phyloP scores from a whole-genome alignment of 2,797 vertebrate genomes.

The Anguilla megastoma region DNA sequence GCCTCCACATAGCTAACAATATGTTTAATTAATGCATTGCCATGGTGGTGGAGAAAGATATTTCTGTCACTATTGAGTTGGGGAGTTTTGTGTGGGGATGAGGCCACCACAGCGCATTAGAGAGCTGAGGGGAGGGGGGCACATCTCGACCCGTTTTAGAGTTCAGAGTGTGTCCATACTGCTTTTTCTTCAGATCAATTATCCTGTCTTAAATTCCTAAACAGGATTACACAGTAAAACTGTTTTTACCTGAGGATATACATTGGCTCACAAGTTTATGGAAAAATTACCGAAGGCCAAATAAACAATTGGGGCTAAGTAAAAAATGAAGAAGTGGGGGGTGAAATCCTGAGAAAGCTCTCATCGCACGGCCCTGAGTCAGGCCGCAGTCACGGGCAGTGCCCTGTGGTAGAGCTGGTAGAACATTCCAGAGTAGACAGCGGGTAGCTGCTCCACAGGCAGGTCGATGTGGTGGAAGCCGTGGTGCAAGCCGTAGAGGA shows the following conservation, averaged over 20 bases:
- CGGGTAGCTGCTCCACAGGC: slow-evolving; percentile 77
- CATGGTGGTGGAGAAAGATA: neutral
- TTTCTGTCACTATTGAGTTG: neutral
- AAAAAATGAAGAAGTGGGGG: neutral
- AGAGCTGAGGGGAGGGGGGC: neutral
- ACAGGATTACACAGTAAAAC: no score
- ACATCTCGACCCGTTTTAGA: neutral
- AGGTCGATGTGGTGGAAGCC: slow-evolving; percentile 87
- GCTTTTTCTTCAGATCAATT: neutral
- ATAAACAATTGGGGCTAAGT: neutral
- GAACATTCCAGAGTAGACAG: slow-evolving; percentile 79
- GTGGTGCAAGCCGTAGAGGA: slow-evolving; percentile 77
- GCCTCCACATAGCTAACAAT: no score
- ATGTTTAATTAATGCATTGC: neutral
- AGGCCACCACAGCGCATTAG: neutral
- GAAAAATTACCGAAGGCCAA: neutral
- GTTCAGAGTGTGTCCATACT: no score
- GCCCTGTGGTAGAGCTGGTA: slow-evolving; percentile 89
- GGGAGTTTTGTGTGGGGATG: no score
- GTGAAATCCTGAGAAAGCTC: neutral
- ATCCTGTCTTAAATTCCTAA: neutral
- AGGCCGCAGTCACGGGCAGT: slow-evolving; percentile 66
- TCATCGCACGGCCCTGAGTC: slow-evolving; percentile 30
- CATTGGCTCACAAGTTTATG: no score
- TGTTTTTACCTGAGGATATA: no score